Percentiles rank a stretch among this genome's conserved stretches.
These are phyloP conservation scores for Apomyelois bistriatella DNA, from an alignment of 2,888 invertebrate species.

Conservation along the genomic window DNA sequence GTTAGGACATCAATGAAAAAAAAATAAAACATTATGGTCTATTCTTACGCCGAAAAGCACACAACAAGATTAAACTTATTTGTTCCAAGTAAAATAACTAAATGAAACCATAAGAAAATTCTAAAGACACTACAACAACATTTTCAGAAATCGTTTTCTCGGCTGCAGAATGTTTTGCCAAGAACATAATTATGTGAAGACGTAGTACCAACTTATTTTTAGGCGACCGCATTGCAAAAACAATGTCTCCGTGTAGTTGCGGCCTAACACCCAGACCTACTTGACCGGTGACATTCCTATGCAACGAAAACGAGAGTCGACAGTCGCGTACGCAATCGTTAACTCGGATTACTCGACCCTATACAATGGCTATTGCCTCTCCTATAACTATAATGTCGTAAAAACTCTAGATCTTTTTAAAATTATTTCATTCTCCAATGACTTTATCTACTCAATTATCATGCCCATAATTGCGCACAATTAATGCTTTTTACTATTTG, in stretches of 20 bases:
- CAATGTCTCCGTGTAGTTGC: constrained; percentile 12
- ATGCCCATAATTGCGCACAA: not conserved
- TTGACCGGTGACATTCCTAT: constrained; percentile 30
- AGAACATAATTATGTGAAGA: constrained; percentile 1
- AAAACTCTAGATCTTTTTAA: not conserved
- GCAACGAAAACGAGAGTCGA: constrained; percentile 39
- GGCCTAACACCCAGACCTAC: constrained; percentile 14
- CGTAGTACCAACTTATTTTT: constrained; percentile 5
- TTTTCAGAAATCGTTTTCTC: not conserved
- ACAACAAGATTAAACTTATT: no score
- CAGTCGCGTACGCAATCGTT: constrained; percentile 41
- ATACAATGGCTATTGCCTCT: not conserved
- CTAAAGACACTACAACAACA: not conserved
- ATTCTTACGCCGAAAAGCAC: no score
- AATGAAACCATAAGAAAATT: not conserved
- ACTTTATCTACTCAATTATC: constrained; percentile 7
- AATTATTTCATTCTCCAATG: constrained; percentile 6
- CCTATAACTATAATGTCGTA: constrained; percentile 5
- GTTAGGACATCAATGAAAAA: no score
- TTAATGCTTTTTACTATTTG: constrained; percentile 1
- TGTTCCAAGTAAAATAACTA: no score
- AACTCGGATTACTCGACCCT: constrained; percentile 38
- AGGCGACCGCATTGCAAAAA: constrained; percentile 12
- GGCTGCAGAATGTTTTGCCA: not conserved
- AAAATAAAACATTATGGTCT: no score